Conservation (phyloP, 2,797 vertebrate species). For the Pseudochromis fuscus region DNA sequence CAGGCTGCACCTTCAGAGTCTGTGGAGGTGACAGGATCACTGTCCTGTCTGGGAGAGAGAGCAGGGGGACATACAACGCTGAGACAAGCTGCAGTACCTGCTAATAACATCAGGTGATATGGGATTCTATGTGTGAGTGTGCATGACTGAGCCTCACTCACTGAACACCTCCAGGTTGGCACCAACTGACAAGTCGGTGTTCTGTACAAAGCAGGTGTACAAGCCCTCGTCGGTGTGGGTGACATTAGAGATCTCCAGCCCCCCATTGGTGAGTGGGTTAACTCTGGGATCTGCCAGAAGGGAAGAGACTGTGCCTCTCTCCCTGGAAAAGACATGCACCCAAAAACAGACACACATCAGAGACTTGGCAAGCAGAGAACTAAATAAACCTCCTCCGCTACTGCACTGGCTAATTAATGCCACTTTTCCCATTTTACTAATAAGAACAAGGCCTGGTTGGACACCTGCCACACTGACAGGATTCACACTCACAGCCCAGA, state of each 20-base stretch:
- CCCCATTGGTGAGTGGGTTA: slow-evolving; percentile 84
- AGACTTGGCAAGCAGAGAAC: slow-evolving; percentile 8
- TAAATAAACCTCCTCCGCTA: slow-evolving; percentile 10
- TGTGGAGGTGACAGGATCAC: slow-evolving; percentile 84
- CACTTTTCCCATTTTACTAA: slow-evolving; percentile 21
- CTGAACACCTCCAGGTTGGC: slow-evolving; percentile 87
- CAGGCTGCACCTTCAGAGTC: slow-evolving; percentile 82
- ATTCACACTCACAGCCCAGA: slow-evolving; percentile 64
- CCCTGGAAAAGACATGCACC: slow-evolving; percentile 62
- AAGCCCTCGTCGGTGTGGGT: slow-evolving; percentile 82
- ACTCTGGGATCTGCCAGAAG: slow-evolving; percentile 85
- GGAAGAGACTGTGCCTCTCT: slow-evolving; percentile 58
- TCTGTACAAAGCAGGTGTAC: slow-evolving; percentile 87
- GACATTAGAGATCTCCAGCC: slow-evolving; percentile 86
- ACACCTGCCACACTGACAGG: slow-evolving; percentile 31
- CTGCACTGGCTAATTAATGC: slow-evolving; percentile 18
- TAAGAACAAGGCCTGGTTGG: slow-evolving; percentile 48
- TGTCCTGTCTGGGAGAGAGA: slow-evolving; percentile 85
- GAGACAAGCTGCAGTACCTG: slow-evolving; percentile 15
- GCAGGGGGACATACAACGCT: slow-evolving; percentile 12
- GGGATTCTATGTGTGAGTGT: slow-evolving; percentile 3
- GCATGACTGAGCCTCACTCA: slow-evolving; percentile 69
- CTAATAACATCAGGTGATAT: slow-evolving; percentile 32
- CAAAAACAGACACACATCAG: slow-evolving; percentile 21
- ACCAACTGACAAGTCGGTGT: slow-evolving; percentile 83